phyloP scores from a whole-genome alignment of 2,888 invertebrate genomes.

The Acronicta aceris region DNA sequence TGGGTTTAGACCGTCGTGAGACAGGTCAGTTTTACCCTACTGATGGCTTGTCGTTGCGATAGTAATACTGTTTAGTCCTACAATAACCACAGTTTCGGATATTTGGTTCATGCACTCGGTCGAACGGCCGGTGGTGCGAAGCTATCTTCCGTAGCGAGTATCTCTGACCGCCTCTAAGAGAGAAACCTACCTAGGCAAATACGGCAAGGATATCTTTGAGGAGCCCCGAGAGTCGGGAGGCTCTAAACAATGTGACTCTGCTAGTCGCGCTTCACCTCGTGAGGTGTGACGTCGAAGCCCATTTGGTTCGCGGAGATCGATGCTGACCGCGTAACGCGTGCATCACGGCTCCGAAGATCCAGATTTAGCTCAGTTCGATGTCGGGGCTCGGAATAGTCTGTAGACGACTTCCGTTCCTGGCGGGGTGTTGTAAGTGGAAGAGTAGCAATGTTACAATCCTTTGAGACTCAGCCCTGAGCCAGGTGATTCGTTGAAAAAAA shows the following conservation, averaged over 20 bases:
- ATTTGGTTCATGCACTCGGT: constrained; percentile 89
- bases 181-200: constrained; percentile 90
- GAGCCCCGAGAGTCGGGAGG: constrained; percentile 82
- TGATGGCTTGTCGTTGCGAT: constrained; percentile 87
- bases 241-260: constrained; percentile 82
- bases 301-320: constrained; percentile 71
- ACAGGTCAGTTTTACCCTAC: constrained; percentile 91
- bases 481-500: constrained; percentile 45
- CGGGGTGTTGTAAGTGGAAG: constrained; percentile 78
- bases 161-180: constrained; percentile 76
- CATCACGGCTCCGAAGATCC: constrained; percentile 58
- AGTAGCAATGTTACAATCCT: constrained; percentile 84
- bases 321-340: constrained; percentile 65
- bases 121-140: constrained; percentile 91
- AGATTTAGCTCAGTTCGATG: constrained; percentile 77
- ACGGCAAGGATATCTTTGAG: constrained; percentile 76
- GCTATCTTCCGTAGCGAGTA: constrained; percentile 88
- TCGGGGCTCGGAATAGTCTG: constrained; percentile 90
- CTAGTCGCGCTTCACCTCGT: constrained; percentile 69
- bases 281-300: constrained; percentile 75
- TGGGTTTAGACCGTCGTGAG: constrained; percentile 91
- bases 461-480: constrained; percentile 89
- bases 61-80: constrained; percentile 88
- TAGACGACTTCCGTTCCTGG: constrained; percentile 90
- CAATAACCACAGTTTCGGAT: constrained; percentile 90